Base-by-base conservation (phyloP, 2,113 vertebrate genomes). In the Brachionichthys hirsutus region DNA sequence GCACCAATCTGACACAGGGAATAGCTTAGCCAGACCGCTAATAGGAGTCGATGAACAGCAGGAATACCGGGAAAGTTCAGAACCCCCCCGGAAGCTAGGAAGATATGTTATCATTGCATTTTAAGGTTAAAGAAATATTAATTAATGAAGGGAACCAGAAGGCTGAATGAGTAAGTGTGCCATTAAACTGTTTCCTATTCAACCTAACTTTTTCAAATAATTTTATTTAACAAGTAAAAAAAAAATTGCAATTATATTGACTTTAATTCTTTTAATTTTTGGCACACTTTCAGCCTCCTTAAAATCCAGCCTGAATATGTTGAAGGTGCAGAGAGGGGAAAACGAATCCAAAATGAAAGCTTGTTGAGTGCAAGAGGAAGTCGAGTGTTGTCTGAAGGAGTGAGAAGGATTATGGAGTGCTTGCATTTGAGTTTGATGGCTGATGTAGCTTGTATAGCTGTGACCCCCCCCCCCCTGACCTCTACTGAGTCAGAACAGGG, bases 1-100 rank as follows among this genome's bases (percentile, higher is more conserved):
- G 49, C 53, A 74, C 54, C 80, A 67, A 54, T 62, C 63, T 43
- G 56, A 65, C 17, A 40, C 45, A n/a, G 62, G 69, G 46, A 73
- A 67, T 65, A 73, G 48, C 70, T 62, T 19, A 60, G 77, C 10
- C 20, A 64, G 34, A 54, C 35, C 12, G 18, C 20, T 30, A 13
- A 44, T 43, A 16, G 38, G 67, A 16, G 18, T 20, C n/a, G 14
- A 13, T 34, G 34, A 35, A 36, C 47, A 46, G n/a, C 9, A 5
- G 30, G 11, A 40, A 20, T 0, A 30, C 1, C 2, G 15, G 9
- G 8, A 15, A 0, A 30, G 12, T 57, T 11, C 35, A 51, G 38
- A 14, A 22, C 17, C 1, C 30, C 4, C 12, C 44, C 2, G 44
- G n/a, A 13, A 9, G 38, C 5, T 2, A 41, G 42, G 22, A 44